Evolutionary conservation across 64 coral and sea anemone genomes (phyloP).

Genomic region (Pocillopora damicornis): DNA sequence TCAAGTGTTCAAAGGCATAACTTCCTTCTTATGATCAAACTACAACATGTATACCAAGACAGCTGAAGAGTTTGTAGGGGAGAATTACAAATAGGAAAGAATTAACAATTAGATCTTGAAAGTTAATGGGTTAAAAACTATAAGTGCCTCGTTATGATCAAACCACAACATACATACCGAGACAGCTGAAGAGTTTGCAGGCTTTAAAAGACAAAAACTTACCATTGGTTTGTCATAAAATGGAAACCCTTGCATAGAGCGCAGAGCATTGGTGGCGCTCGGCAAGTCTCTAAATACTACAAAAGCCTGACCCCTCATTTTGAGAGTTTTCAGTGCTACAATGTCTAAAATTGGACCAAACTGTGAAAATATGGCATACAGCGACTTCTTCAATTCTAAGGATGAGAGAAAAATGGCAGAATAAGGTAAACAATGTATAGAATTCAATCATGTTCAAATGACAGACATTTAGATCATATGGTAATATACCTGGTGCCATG

Average conservation of each 20-base stretch:
- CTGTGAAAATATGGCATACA: constrained; percentile 98
- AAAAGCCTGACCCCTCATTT: constrained; percentile 99
- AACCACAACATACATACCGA: constrained; percentile 19
- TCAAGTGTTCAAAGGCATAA: no score
- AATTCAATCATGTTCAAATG: background rate
- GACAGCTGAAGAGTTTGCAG: background rate
- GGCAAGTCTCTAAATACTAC: constrained; percentile 94
- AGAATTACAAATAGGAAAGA: no score
- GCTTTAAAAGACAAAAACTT: constrained; percentile 35
- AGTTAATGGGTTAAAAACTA: no score
- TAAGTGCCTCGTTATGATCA: no score
- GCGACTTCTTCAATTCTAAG: constrained; percentile 93
- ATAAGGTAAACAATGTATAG: background rate
- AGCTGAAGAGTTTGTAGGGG: no score
- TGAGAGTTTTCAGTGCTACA: constrained; percentile 95
- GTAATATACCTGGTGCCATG: no score
- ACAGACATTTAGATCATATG: background rate
- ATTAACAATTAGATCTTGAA: no score
- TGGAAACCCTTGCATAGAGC: constrained; percentile 99
- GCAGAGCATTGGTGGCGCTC: constrained; percentile 96
- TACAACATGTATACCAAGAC: no score
- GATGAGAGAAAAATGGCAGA: background rate
- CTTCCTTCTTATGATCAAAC: no score
- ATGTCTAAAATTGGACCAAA: constrained; percentile 99
- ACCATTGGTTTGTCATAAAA: constrained; percentile 99